Evolutionary conservation across 1,140 invertebrate species (phyloP).

Genomic region (Procambarus clarkii): DNA sequence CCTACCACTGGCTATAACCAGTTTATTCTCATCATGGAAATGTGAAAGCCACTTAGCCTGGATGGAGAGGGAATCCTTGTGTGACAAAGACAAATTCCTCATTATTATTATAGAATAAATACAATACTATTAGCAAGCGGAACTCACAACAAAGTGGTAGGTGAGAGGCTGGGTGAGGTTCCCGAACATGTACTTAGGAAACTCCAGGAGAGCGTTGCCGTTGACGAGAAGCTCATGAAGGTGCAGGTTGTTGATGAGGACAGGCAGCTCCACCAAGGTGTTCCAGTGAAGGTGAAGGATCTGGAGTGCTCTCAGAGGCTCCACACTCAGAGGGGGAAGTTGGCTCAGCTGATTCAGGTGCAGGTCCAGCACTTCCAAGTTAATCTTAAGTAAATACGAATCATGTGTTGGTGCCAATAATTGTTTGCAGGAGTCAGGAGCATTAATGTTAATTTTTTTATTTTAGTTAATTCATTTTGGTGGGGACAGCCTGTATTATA

Average conservation of each 20-base stretch:
- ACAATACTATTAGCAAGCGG: too few relatives aligned
- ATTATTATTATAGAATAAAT: too few relatives aligned
- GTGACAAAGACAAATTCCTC: too few relatives aligned
- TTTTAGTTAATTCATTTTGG: too few relatives aligned
- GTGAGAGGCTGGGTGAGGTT: conserved; percentile 52
- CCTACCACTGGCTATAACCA: too few relatives aligned
- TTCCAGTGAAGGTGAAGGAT: conserved; percentile 55
- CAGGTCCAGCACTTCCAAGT: conserved; percentile 51
- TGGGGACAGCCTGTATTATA: background rate
- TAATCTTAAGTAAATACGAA: background rate
- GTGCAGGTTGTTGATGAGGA: conserved; percentile 14
- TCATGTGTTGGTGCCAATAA: background rate
- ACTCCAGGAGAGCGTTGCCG: conserved; percentile 44
- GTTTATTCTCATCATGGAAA: too few relatives aligned
- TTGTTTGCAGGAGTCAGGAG: too few relatives aligned
- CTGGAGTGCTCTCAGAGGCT: conserved; percentile 1
- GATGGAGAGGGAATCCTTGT: too few relatives aligned
- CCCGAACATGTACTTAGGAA: conserved; percentile 53
- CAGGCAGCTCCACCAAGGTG: conserved; percentile 18
- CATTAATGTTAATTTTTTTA: too few relatives aligned
- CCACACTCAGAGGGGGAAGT: conserved; percentile 25
- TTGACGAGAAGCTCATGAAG: conserved; percentile 41
- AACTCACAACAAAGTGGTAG: conserved; percentile 57
- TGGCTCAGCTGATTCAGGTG: conserved; percentile 46
- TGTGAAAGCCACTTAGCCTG: too few relatives aligned